phyloP scores from a whole-genome alignment of 2,113 vertebrate genomes.

The human (Homo sapiens) region DNA sequence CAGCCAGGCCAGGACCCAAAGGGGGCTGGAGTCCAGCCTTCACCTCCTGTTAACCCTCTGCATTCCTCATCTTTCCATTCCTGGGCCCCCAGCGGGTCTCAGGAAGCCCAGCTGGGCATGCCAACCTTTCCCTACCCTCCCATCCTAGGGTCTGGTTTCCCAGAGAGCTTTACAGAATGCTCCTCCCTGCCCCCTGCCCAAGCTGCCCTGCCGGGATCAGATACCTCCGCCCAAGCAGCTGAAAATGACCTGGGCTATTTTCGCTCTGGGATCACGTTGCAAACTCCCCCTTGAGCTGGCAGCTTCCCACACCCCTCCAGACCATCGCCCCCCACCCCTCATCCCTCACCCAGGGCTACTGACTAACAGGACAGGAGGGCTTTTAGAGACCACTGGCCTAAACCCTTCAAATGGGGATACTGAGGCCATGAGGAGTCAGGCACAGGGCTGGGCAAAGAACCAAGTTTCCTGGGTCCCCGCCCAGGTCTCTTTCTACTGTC shows the following conservation, averaged over 20 bases:
- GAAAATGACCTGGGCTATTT: slow-evolving; percentile 82
- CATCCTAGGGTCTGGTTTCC: slow-evolving; percentile 63
- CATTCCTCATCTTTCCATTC: slow-evolving; percentile 56
- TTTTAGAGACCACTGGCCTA: slow-evolving; percentile 42
- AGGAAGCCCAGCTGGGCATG: slow-evolving; percentile 48
- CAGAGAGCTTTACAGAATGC: slow-evolving; percentile 63
- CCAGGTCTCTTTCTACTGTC: slow-evolving; percentile 58
- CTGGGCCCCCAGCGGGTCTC: slow-evolving; percentile 1
- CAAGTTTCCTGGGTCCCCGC: slow-evolving; percentile 53
- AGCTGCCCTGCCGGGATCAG: slow-evolving; percentile 68
- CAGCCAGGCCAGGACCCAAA: slow-evolving; percentile 75
- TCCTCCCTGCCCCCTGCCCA: slow-evolving; percentile 75
- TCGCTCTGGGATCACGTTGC: slow-evolving; percentile 76
- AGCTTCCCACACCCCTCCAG: slow-evolving; percentile 65
- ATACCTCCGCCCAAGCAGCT: slow-evolving; percentile 79
- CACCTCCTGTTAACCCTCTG: slow-evolving; percentile 75
- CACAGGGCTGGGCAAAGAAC: slow-evolving; percentile 65
- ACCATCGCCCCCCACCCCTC: slow-evolving; percentile 42
- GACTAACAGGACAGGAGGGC: slow-evolving; percentile 13
- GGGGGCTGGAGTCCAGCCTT: slow-evolving; percentile 59
- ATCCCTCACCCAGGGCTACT: not conserved
- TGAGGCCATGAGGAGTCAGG: slow-evolving; percentile 39
- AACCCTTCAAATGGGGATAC: slow-evolving; percentile 23
- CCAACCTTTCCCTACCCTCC: slow-evolving; percentile 54
- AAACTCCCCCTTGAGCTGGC: slow-evolving; percentile 74